A percentile compares a stretch with the other conserved stretches of the same genome.
These are phyloP conservation scores for Thymelicus sylvestris DNA, from an alignment of 2,888 invertebrate genomes.

Conservation along the genomic window DNA sequence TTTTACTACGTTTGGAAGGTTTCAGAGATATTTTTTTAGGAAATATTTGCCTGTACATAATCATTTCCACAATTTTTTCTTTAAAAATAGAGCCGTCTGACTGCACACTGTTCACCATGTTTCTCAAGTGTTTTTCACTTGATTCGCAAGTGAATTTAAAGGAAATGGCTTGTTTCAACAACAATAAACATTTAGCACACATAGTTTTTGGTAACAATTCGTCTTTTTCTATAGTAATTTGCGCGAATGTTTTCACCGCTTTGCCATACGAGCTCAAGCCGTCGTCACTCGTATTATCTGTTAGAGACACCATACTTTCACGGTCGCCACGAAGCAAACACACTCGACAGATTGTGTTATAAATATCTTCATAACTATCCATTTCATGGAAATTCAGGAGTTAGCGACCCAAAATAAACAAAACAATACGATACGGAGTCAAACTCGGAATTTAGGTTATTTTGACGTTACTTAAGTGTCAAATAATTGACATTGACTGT, in stretches of 20 bases:
- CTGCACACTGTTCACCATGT: neutral
- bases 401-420: neutral
- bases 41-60: conserved; percentile 25
- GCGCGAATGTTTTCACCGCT: conserved; percentile 58
- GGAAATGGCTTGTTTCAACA: conserved; percentile 64
- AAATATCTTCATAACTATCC: conserved; percentile 55
- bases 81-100: conserved; percentile 13
- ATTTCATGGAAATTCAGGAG: conserved; percentile 16
- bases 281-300: conserved; percentile 54
- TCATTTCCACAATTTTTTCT: conserved; percentile 25
- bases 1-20: neutral
- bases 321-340: conserved; percentile 58
- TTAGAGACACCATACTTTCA: conserved; percentile 61
- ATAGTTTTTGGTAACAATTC: conserved; percentile 63
- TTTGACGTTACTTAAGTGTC: no score
- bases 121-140: conserved; percentile 53
- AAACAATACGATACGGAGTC: neutral
- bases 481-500: no score
- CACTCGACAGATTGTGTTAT: conserved; percentile 64
- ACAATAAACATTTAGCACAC: conserved; percentile 63
- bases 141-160: conserved; percentile 70
- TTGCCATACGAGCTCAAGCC: conserved; percentile 64
- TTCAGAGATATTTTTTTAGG: neutral
- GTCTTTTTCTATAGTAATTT: conserved; percentile 55
- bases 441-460: no score